Evolutionary conservation across 2,888 invertebrate genomes (phyloP).

Genomic region (Agriopis leucophaearia): DNA sequence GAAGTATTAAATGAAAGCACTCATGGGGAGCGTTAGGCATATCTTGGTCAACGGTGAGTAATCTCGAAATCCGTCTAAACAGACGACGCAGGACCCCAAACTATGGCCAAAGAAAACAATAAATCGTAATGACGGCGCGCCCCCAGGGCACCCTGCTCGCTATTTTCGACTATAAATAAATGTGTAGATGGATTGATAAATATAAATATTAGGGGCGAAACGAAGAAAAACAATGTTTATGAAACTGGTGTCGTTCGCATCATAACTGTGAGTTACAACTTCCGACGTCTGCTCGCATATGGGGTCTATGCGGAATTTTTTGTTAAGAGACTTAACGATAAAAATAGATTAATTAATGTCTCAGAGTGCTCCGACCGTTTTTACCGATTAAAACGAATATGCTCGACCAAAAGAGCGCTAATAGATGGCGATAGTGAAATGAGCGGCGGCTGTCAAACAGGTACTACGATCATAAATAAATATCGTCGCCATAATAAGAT

Average conservation of each 20-base stretch:
- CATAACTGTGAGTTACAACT: constrained; percentile 86
- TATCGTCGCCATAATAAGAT: constrained; percentile 83
- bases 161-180: constrained; percentile 86
- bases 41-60: constrained; percentile 62
- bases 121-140: constrained; percentile 82
- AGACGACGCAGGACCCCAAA: constrained; percentile 69
- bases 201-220: constrained; percentile 87
- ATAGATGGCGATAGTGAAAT: constrained; percentile 58
- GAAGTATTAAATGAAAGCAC: constrained; percentile 47
- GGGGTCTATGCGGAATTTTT: constrained; percentile 80
- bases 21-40: constrained; percentile 57
- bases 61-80: constrained; percentile 71
- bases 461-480: constrained; percentile 79
- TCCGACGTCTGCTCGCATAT: constrained; percentile 83
- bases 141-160: constrained; percentile 83
- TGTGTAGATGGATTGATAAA: constrained; percentile 87
- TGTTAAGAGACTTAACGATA: constrained; percentile 59
- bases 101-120: constrained; percentile 84
- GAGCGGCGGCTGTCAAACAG: constrained; percentile 75
- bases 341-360: constrained; percentile 62
- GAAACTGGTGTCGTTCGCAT: constrained; percentile 86
- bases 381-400: constrained; percentile 41
- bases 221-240: constrained; percentile 87
- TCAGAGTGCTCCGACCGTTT: constrained; percentile 40
- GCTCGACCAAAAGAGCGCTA: constrained; percentile 33